Conservation (phyloP, 2,888 invertebrate species). For the Calameuta filiformis region DNA sequence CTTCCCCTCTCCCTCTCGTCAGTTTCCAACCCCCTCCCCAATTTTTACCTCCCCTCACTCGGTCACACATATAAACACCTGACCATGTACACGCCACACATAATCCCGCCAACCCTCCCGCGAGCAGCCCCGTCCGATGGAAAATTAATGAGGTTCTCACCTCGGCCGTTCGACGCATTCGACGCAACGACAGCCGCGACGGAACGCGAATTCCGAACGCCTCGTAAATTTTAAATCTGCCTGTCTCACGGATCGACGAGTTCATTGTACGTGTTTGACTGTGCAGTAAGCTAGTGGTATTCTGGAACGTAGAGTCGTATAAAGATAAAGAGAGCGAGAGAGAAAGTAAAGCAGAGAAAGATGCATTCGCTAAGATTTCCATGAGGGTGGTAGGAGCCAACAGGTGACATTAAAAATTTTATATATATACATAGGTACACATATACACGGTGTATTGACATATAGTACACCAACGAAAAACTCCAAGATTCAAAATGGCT, state of each 20-base stretch:
- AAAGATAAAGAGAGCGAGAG: not conserved
- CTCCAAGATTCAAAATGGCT: not conserved
- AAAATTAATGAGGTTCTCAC: slow-evolving; percentile 32
- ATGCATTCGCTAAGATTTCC: not conserved
- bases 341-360: no score
- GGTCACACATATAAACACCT: no score
- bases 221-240: not conserved
- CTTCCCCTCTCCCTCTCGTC: slow-evolving; percentile 27
- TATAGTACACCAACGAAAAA: not conserved
- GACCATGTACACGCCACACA: no score
- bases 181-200: not conserved
- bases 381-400: not conserved
- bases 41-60: slow-evolving; percentile 18
- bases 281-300: not conserved
- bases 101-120: not conserved
- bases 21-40: slow-evolving; percentile 11
- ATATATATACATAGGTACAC: no score
- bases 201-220: not conserved
- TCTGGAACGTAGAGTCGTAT: not conserved
- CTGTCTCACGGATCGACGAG: not conserved
- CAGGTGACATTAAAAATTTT: not conserved
- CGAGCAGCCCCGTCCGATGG: slow-evolving; percentile 16
- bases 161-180: not conserved
- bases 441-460: not conserved
- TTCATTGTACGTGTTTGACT: not conserved